Evolutionary conservation across 2,113 vertebrate species (phyloP), one percentile per base, ranked within the genome.

Genomic region (Gulo gulo): DNA sequence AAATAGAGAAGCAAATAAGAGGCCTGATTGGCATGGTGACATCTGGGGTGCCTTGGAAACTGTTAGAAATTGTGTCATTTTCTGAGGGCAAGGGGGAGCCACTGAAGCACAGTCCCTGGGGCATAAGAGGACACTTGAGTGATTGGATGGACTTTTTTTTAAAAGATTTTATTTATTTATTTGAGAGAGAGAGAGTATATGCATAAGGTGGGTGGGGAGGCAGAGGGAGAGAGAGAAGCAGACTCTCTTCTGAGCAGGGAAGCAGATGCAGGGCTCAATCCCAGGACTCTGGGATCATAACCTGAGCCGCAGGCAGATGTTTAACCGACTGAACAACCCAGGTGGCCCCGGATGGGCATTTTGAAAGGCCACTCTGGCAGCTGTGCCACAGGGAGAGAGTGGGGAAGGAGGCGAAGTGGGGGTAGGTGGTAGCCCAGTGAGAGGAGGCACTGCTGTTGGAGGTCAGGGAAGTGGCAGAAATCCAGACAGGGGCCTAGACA

Each of bases 401-500:
- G 31, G 39, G 18, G 13, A 57, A 65, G 63, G 36, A 8, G 10
- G 18, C 9, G 31, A 73, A 94, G 42, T 74, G 11, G 42, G 10
- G 34, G 10, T 57, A 91, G 39, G 50, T 9, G 34, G 59, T 12
- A 29, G 93, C 74, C 15, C 63, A 36, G 4, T 24, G 57, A 81
- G n/a, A 67, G 26, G 21, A 61, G 8, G 7, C 1, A 0, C 4
- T 0, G 0, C 39, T 59, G 21, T 59, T 24, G 12, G 57, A 52
- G n/a, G 15, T 24, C 45, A 29, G 52, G 26, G 23, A 81, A 39
- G 4, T 45, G 42, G 18, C 15, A 16, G 9, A 57, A 14, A 34
- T 84, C 23, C 73, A 42, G 24, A 52, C 59, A 20, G 18, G 91
- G 47, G 13, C 21, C 26, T 67, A 86, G 95, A 67, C 12, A 20